Evolutionary conservation across 2,113 vertebrate genomes (phyloP), one percentile per base, ranked within the genome.

Genomic region (Paratilapia polleni): DNA sequence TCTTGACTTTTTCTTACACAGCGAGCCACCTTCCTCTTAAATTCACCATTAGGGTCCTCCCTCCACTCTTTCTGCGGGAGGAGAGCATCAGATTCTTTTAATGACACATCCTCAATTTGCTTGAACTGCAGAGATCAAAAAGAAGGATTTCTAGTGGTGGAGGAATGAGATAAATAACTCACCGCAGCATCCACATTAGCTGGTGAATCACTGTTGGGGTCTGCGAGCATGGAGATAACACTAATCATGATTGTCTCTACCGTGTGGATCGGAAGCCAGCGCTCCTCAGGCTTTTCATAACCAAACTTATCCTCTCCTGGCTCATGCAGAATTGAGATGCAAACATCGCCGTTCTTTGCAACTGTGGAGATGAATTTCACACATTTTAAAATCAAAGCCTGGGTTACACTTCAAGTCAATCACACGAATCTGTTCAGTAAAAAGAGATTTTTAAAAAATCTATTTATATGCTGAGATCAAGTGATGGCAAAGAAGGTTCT

Each of bases 171-270:
- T 54, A 19, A 82, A 77, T 4, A 73, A 87, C 98, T 96, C 96
- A 99, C 98, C 87, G 98, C 98, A 94, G 98, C 98, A 41, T 99
- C 98, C 60, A 99, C 98, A 9, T 99, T 99, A 86, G 99, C 99
- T 63, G 99, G 99, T 41, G 99, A 99, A 91, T 99, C 99, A 80
- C 99, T 98, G 90, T 99, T 99, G 90, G 99, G 99, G 94, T 99
- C 99, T 78, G 99, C 99, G 91, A 99, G 95, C 99, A 99, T 99
- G 89, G 99, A 99, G 95, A 99, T 99, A 92, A 99, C 99, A 58
- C 98, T 99, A 94, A 99, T 99, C 98, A 99, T 99, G 80, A 99
- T 99, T 84, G 99, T 99, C 95, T 99, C 99, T 95, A 99, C 99
- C 3, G 99, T 99, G 94, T 99, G 99, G 91, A 99, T 99, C 3